Base-by-base conservation (phyloP, 2,888 invertebrate genomes). In the Harmothoe impar region DNA sequence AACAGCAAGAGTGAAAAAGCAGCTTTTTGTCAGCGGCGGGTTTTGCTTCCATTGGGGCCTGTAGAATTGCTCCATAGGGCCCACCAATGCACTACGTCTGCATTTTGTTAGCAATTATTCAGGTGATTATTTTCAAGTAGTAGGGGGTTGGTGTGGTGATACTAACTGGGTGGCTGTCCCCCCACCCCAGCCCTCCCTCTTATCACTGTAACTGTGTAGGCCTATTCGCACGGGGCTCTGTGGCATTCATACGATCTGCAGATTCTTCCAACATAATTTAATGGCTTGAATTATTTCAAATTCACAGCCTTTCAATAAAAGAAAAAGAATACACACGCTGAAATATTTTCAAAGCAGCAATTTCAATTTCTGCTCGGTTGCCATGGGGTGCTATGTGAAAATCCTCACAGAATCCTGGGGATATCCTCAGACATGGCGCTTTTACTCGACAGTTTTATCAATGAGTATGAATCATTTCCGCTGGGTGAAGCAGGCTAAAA, bases 21-120 rank as follows among this genome's bases (percentile, higher is more conserved):
- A 17, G 15, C 25, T 33, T 81, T 81, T 81, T 81, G 17, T 35
- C 35, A 43, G 23, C 17, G 33, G 35, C n/a, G 43, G 23, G 17
- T 81, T 81, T 81, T 81, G 20, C 81, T 10, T 43, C 81, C 81
- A 15, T 3, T 23, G 43, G 43, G 81, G 43, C 33, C 43, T 81
- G 81, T 81, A 43, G 81, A 81, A 81, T 81, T 81, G 81, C 35
- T 81, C 33, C 43, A 35, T 12, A 5, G 81, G 81, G 81, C 5
- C 43, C 20, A 43, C 43, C n/a, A 43, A 33, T 81, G 25, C 35
- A 33, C 81, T 43, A 81, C 81, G 35, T 23, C 81, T n/a, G n/a
- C 81, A 81, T 33, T 81, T 81, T 81, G 81, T 81, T 33, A 23
- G 43, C 81, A 35, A 43, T 81, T 81, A 81, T 81, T 81, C 81